Percentiles rank a stretch among this genome's conserved stretches.
Conservation (phyloP, 2,113 vertebrate genomes). For the Phrynocephalus versicolor region DNA sequence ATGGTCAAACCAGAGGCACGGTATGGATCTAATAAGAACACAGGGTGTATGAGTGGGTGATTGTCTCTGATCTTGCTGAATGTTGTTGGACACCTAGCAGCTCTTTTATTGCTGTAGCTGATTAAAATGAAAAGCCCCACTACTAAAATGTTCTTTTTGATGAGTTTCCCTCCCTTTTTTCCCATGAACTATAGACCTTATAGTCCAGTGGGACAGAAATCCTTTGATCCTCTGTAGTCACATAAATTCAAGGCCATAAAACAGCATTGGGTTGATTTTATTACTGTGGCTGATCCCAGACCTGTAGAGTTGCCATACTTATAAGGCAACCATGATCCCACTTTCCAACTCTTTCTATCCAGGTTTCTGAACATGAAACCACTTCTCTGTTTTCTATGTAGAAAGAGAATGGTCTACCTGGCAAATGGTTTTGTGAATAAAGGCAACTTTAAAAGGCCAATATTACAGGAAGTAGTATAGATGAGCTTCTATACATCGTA, state of each 20-base stretch:
- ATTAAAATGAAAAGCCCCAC: conserved; percentile 82
- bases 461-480: conserved; percentile 18
- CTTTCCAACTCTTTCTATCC: conserved; percentile 45
- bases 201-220: conserved; percentile 76
- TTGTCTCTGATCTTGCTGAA: conserved; percentile 81
- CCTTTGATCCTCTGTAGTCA: conserved; percentile 80
- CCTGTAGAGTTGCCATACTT: conserved; percentile 77
- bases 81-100: conserved; percentile 83
- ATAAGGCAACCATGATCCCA: conserved; percentile 74
- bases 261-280: conserved; percentile 82
- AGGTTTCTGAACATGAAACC: conserved; percentile 58
- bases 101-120: conserved; percentile 81
- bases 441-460: conserved; percentile 34
- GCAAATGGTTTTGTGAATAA: conserved; percentile 42
- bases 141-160: conserved; percentile 82
- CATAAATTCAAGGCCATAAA: conserved; percentile 82
- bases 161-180: conserved; percentile 63
- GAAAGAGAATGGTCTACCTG: conserved; percentile 44
- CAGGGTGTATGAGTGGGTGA: conserved; percentile 58
- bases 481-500: conserved; percentile 13
- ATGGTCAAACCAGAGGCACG: conserved; percentile 64
- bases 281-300: conserved; percentile 80
- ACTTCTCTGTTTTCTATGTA: conserved; percentile 59
- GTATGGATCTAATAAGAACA: conserved; percentile 80
- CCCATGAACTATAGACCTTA: conserved; percentile 80